Percentiles rank a stretch among this genome's conserved stretches.
Conservation (phyloP, 2,888 invertebrate genomes). For the Bugulina stolonifera region DNA sequence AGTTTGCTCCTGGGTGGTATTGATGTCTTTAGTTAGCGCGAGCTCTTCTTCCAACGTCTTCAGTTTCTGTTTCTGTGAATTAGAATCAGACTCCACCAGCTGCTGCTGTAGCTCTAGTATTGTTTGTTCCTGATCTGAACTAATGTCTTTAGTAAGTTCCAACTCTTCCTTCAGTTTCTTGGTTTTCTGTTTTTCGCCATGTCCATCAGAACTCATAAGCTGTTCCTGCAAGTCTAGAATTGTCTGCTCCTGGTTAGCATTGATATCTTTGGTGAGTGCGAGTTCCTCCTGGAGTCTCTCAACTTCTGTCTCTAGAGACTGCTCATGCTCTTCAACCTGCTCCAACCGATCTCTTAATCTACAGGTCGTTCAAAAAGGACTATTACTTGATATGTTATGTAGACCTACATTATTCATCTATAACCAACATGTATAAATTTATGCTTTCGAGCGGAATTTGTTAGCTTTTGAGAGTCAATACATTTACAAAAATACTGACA, state of each 20-base stretch:
- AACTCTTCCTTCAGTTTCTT: slow-evolving; percentile 34
- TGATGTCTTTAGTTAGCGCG: not conserved
- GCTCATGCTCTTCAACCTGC: slow-evolving; percentile 23
- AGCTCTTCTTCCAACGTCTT: not conserved
- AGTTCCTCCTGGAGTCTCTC: slow-evolving; percentile 35
- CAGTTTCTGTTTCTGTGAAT: not conserved
- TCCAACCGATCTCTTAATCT: slow-evolving; percentile 28
- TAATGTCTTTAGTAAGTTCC: slow-evolving; percentile 30
- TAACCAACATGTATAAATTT: too few species aligned
- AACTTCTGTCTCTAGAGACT: slow-evolving; percentile 27
- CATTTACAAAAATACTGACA: too few species aligned
- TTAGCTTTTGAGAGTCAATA: too few species aligned
- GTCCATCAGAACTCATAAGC: not conserved
- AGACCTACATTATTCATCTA: too few species aligned
- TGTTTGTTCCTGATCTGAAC: slow-evolving; percentile 1
- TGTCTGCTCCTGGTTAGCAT: not conserved
- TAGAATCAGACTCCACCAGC: not conserved
- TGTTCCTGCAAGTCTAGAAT: slow-evolving; percentile 11
- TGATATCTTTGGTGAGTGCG: slow-evolving; percentile 31
- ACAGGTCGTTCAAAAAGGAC: not conserved
- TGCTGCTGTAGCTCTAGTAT: slow-evolving; percentile 21
- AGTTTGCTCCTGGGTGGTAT: not conserved
- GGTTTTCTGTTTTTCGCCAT: not conserved
- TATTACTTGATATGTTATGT: too few species aligned
- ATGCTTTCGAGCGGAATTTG: too few species aligned